Conservation (phyloP, 2,797 vertebrate species). For the Argya squamiceps region DNA sequence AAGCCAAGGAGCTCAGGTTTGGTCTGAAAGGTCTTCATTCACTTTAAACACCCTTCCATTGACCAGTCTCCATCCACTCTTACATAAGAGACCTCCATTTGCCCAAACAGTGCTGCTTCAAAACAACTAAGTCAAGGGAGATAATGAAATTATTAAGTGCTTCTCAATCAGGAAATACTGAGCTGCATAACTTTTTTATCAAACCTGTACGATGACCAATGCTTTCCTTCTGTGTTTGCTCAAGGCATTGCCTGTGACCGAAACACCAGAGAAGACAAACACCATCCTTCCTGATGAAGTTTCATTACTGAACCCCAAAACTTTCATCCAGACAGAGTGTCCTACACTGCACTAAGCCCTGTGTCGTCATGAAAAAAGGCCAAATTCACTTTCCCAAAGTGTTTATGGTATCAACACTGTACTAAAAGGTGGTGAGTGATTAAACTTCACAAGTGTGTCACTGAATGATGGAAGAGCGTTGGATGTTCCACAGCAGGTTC, state of each 20-base stretch:
- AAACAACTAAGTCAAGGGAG: background rate
- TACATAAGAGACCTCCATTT: background rate
- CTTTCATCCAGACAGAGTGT: background rate
- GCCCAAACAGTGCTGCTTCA: background rate
- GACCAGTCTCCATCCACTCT: background rate
- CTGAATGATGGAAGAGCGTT: background rate
- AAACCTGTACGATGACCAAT: background rate
- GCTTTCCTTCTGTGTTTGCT: background rate
- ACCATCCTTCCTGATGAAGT: background rate
- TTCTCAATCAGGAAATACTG: background rate
- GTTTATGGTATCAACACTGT: background rate
- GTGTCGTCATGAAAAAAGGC: background rate
- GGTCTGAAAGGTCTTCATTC: background rate
- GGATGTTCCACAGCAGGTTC: background rate
- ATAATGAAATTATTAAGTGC: background rate
- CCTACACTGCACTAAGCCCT: background rate
- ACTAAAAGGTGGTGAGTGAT: background rate
- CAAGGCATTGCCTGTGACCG: background rate
- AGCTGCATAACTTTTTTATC: background rate
- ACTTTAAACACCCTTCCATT: background rate
- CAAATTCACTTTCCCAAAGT: background rate
- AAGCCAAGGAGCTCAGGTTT: background rate
- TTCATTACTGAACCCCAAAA: background rate
- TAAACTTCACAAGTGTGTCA: background rate
- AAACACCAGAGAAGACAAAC: background rate